These are phyloP conservation scores for Hormiphora californensis DNA, from an alignment of 37 sponge, comb jelly and placozoan genomes.

Conservation along the genomic window DNA sequence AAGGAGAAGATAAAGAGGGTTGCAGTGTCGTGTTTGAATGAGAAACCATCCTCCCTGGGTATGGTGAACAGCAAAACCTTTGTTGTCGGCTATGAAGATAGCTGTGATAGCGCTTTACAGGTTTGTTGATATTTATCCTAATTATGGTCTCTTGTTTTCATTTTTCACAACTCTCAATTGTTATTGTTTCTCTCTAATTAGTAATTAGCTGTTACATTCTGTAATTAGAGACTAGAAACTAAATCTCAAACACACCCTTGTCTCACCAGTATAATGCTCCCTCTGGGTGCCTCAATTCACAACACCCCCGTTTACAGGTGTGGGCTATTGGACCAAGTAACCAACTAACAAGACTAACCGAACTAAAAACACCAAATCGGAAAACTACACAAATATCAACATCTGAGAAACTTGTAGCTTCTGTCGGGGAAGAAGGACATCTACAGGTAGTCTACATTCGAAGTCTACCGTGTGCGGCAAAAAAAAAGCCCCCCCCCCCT, in stretches of 20 bases:
- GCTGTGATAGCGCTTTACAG: neutral
- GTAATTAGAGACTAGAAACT: neutral
- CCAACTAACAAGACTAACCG: neutral
- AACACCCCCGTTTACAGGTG: neutral
- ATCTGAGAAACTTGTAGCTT: constrained; percentile 19
- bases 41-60: neutral
- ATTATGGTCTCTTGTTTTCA: no score
- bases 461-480: neutral
- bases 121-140: no score
- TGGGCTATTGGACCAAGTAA: neutral
- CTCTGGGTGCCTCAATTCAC: no score
- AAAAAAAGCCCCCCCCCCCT: neutral
- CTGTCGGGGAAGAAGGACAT: constrained; percentile 39
- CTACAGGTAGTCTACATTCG: neutral
- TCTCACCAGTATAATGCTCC: neutral
- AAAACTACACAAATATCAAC: neutral
- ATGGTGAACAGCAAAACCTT: constrained; percentile 1
- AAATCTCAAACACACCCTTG: neutral
- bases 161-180: no score
- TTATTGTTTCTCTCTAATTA: no score
- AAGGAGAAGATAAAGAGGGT: constrained; percentile 12
- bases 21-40: neutral
- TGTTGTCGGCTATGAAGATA: neutral
- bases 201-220: no score
- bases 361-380: neutral